Percentiles rank a stretch among this genome's conserved stretches.
These are phyloP conservation scores for Melanaphis sacchari DNA, from an alignment of 1,140 invertebrate species.

Conservation along the genomic window DNA sequence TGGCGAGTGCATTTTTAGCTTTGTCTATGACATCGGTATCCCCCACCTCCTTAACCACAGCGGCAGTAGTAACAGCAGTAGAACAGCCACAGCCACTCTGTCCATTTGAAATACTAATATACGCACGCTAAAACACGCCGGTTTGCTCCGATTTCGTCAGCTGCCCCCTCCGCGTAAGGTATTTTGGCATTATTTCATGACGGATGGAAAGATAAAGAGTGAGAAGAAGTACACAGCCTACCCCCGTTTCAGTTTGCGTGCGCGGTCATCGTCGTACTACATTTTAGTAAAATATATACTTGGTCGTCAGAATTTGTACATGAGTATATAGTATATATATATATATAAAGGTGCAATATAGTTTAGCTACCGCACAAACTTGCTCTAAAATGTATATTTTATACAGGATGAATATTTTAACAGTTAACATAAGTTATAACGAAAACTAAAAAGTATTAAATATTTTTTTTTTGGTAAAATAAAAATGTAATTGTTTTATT, in stretches of 20 bases:
- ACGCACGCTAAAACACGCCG: background rate
- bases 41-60: background rate
- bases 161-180: background rate
- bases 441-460: background rate
- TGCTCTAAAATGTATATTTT: background rate
- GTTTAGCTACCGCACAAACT: background rate
- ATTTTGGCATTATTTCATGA: conserved; percentile 53
- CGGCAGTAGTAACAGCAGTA: background rate
- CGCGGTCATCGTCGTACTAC: background rate
- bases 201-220: background rate
- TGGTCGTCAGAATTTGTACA: background rate
- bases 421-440: background rate
- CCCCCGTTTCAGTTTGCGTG: background rate
- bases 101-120: conserved; percentile 38
- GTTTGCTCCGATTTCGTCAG: conserved; percentile 30
- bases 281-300: background rate
- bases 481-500: too few species aligned
- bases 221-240: background rate
- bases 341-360: background rate
- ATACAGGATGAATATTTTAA: background rate
- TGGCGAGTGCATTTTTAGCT: conserved; percentile 33
- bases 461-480: too few species aligned
- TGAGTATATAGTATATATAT: background rate
- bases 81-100: background rate
- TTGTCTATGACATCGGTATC: background rate